Base-by-base conservation (phyloP, 2,113 vertebrate genomes). In the Rhegmatorhina hoffmannsi region DNA sequence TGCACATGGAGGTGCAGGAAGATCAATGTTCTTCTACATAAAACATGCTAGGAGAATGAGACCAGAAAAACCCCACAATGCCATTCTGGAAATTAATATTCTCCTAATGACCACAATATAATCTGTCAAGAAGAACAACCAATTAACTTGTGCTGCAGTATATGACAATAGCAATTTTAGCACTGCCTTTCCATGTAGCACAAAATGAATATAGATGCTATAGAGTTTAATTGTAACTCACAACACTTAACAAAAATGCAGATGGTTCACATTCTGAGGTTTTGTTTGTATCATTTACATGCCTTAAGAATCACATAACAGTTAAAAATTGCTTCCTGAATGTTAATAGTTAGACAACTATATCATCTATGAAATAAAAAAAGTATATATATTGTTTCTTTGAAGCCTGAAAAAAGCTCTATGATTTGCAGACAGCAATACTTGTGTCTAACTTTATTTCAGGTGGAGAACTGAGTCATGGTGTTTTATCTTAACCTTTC, bases 1-100 rank as follows among this genome's bases (percentile, higher is more conserved):
- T 75, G 26, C 58, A n/a, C 15, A 16, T 4, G 10, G 24, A 72
- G 25, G 2, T 66, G 14, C 1, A 1, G 0, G 2, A 74, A 83
- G 13, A 36, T 40, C 0, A 0, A 12, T 59, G 20, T 34, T 52
- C 17, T 56, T 53, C n/a, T 60, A 40, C 29, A 4, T 20, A 52
- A 72, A 15, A 59, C 5, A 26, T 0, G 1, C 4, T 36, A 44
- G 24, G 24, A 66, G 60, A 77, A 74, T 15, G 20, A 87, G 24
- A 44, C 18, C 18, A 64, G 34, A 9, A 59, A 83, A 47, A 33
- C n/a, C 25, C 2, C 3, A 63, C 14, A 4, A 17, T 28, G 2
- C 58, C 6, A 44, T 33, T 84, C n/a, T 50, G 11, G 36, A 93
- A 89, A 77, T 58, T 28, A 38, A 17, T 44, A 16, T 56, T 76